A percentile compares a stretch with the other conserved stretches of the same genome.
Conservation (phyloP, 2,888 invertebrate species). For the Lithophane leautieri region DNA sequence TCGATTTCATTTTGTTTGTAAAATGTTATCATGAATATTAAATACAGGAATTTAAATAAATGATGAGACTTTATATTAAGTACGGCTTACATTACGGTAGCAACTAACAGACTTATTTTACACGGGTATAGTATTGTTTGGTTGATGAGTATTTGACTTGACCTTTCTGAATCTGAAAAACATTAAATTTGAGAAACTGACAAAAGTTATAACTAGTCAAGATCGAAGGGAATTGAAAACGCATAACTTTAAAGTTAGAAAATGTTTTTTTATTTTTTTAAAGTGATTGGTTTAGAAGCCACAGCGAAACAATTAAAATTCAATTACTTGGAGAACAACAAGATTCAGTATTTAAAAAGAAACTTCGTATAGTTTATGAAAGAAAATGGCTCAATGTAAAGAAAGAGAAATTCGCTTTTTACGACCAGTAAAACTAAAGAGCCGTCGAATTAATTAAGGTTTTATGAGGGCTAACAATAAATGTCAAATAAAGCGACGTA, state of each 20-base stretch:
- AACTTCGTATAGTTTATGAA: conserved; percentile 20
- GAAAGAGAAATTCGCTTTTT: conserved; percentile 50
- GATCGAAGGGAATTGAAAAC: background rate
- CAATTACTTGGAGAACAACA: conserved; percentile 8
- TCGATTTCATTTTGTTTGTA: conserved; percentile 57
- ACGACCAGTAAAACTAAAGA: conserved; percentile 56
- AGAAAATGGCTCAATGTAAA: conserved; percentile 30
- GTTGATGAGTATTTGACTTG: conserved; percentile 10
- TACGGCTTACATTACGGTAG: conserved; percentile 42
- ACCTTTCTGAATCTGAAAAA: background rate
- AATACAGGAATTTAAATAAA: conserved; percentile 55
- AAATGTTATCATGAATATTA: conserved; percentile 59
- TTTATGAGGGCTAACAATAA: conserved; percentile 57
- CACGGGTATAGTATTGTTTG: conserved; percentile 2
- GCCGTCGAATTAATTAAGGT: conserved; percentile 53
- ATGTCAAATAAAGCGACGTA: conserved; percentile 48
- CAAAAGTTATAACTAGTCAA: too few species aligned
- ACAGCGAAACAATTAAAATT: conserved; percentile 13
- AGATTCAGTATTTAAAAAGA: conserved; percentile 25
- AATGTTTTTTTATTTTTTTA: background rate
- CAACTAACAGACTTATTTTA: background rate
- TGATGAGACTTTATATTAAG: conserved; percentile 38
- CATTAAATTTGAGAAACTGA: background rate
- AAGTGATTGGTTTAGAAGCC: background rate
- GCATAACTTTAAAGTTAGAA: background rate